phyloP scores from a whole-genome alignment of 2,113 vertebrate genomes.

The Jacana jacana region DNA sequence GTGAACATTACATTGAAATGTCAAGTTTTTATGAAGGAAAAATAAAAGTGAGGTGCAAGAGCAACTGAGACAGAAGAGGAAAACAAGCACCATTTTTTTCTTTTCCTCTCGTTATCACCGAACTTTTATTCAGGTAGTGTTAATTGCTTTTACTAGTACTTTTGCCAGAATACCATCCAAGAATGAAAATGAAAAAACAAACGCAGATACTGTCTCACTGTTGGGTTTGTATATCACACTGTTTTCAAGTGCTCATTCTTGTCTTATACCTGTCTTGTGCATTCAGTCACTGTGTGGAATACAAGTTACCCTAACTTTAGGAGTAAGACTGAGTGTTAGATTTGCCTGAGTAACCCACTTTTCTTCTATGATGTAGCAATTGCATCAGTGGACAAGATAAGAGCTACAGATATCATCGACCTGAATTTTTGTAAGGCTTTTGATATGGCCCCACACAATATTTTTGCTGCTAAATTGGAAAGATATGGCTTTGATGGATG shows the following conservation, averaged over 20 bases:
- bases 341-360: neutral
- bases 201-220: neutral
- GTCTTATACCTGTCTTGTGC: neutral
- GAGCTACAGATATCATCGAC: neutral
- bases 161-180: neutral
- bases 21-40: neutral
- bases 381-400: neutral
- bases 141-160: neutral
- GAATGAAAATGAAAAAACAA: neutral
- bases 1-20: neutral
- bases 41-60: neutral
- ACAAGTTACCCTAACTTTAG: neutral
- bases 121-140: neutral
- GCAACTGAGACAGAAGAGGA: neutral
- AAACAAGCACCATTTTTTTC: neutral
- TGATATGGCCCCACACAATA: neutral
- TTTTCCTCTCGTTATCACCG: neutral
- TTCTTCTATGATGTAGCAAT: neutral
- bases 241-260: neutral
- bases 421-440: neutral
- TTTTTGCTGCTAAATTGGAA: neutral
- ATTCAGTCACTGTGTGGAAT: neutral
- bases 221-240: neutral
- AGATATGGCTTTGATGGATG: neutral
- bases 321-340: neutral